These are phyloP conservation scores for Athene noctua DNA, from an alignment of 2,113 vertebrate genomes.

Conservation along the genomic window DNA sequence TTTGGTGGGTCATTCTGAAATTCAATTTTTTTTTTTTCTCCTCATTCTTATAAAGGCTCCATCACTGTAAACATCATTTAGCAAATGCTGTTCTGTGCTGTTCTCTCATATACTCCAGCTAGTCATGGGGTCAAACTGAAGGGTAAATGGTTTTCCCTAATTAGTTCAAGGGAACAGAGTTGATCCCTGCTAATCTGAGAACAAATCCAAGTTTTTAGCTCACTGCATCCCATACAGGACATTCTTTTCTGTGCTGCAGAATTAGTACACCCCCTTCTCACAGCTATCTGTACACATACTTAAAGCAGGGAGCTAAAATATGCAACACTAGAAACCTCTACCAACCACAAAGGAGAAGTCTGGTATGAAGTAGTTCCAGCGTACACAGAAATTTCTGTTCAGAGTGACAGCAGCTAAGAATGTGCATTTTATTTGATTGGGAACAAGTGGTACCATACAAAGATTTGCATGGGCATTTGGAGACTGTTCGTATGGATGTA, in stretches of 20 bases:
- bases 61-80: background rate
- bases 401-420: background rate
- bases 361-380: background rate
- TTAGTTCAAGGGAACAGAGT: background rate
- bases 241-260: background rate
- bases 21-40: background rate
- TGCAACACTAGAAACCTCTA: background rate
- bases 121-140: background rate
- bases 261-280: background rate
- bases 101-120: background rate
- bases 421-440: background rate
- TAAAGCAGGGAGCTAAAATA: background rate
- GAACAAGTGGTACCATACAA: background rate
- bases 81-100: background rate
- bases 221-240: background rate
- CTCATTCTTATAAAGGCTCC: background rate
- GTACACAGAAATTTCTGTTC: background rate
- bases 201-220: conserved; percentile 10
- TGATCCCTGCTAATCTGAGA: conserved; percentile 25
- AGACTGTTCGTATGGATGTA: background rate
- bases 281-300: background rate
- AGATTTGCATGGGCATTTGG: background rate
- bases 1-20: background rate
- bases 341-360: background rate
- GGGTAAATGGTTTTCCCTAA: background rate